Percentiles rank a stretch among this genome's conserved stretches.
Evolutionary conservation across 2,797 vertebrate genomes (phyloP).

Genomic region (Alfaro cultratus): DNA sequence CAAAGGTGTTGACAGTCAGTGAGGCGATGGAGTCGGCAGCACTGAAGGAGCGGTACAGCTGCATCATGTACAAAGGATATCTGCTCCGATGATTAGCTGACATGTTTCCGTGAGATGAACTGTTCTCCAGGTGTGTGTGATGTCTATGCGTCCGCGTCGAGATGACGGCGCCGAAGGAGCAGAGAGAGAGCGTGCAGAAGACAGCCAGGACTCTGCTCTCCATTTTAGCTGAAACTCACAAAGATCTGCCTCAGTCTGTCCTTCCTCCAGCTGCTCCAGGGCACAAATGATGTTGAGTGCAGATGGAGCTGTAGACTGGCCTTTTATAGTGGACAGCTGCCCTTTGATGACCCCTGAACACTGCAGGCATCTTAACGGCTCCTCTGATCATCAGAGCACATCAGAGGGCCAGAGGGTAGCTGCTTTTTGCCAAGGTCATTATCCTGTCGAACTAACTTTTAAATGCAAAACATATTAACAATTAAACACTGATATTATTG

Average conservation of each 20-base stretch:
- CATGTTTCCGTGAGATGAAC: constrained; percentile 44
- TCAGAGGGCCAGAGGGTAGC: constrained; percentile 58
- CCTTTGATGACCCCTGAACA: constrained; percentile 82
- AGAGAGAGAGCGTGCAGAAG: constrained; percentile 40
- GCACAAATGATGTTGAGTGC: constrained; percentile 66
- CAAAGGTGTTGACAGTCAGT: constrained; percentile 13
- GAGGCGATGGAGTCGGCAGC: constrained; percentile 34
- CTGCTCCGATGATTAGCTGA: constrained; percentile 45
- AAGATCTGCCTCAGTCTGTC: constrained; percentile 36
- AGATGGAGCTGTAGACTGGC: constrained; percentile 58
- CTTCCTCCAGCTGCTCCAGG: constrained; percentile 62
- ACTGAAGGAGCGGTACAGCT: constrained; percentile 82
- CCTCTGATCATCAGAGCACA: constrained; percentile 77
- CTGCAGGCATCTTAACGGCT: constrained; percentile 74
- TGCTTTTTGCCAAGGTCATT: constrained; percentile 78
- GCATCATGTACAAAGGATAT: constrained; percentile 87
- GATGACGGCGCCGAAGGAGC: constrained; percentile 19
- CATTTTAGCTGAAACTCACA: constrained; percentile 48
- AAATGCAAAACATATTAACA: background rate
- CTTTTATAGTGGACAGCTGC: constrained; percentile 81
- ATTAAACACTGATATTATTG: background rate
- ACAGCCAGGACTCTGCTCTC: constrained; percentile 26
- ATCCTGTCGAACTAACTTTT: constrained; percentile 53
- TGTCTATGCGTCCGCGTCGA: constrained; percentile 11
- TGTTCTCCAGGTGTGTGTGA: constrained; percentile 14